Evolutionary conservation across 2,113 vertebrate species (phyloP).

Genomic region (Podarcis raffonei): DNA sequence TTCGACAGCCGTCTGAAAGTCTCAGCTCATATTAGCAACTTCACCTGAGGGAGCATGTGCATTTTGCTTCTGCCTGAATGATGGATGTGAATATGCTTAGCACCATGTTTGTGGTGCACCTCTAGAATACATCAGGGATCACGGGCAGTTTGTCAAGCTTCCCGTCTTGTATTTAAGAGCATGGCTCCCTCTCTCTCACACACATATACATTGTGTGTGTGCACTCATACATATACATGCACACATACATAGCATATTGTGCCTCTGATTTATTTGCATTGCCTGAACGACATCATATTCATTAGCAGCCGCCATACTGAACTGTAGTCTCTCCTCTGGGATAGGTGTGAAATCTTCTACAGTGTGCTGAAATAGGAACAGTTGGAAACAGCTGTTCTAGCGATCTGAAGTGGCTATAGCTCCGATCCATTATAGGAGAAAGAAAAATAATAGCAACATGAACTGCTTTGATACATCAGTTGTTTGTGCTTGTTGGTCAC

Average conservation of each 20-base stretch:
- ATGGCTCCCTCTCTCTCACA: neutral
- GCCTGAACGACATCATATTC: neutral
- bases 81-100: neutral
- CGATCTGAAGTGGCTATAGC: neutral
- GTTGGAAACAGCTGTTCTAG: constrained; percentile 29
- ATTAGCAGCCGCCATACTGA: neutral
- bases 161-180: constrained; percentile 21
- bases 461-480: neutral
- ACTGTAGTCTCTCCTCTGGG: neutral
- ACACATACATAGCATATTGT: neutral
- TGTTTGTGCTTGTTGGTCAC: neutral
- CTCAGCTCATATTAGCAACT: neutral
- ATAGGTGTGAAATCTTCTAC: constrained; percentile 33
- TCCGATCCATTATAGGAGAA: neutral
- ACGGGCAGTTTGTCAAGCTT: constrained; percentile 19
- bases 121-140: neutral
- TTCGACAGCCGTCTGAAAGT: neutral
- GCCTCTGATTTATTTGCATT: constrained; percentile 11
- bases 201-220: too few relatives aligned
- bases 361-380: constrained; percentile 7
- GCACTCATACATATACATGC: neutral
- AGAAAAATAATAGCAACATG: constrained; percentile 21
- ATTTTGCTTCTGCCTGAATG: neutral
- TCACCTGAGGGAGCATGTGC: neutral
- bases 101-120: neutral